Evolutionary conservation across 2,888 invertebrate genomes (phyloP).

Genomic region (Leucozona laternaria): DNA sequence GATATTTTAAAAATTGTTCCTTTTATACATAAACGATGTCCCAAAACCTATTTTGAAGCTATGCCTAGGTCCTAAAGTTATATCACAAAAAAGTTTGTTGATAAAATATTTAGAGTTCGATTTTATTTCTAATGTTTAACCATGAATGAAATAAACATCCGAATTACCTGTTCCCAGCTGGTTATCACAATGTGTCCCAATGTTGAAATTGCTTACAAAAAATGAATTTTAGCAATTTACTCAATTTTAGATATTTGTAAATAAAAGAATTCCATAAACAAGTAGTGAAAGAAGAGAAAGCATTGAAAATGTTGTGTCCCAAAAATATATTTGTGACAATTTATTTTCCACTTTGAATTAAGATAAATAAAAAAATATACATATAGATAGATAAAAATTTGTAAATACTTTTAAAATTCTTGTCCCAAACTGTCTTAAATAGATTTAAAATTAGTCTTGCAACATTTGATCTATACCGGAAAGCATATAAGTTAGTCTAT

Average conservation of each 20-base stretch:
- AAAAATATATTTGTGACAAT: not conserved
- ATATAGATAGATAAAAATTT: not conserved
- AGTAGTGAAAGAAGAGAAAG: rapidly evolving
- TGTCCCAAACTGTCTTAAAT: not conserved
- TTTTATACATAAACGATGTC: no score
- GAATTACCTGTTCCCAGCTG: no score
- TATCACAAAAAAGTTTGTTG: no score
- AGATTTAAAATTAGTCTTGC: not conserved
- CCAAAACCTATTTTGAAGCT: no score
- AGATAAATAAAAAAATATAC: not conserved
- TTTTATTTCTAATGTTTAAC: no score
- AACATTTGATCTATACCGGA: not conserved
- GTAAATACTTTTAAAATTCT: not conserved
- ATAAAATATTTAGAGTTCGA: no score
- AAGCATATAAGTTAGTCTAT: not conserved
- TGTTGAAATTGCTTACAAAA: not conserved
- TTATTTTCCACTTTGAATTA: not conserved
- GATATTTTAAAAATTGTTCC: no score
- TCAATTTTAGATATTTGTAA: not conserved
- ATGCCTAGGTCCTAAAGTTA: no score
- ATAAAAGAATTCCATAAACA: not conserved
- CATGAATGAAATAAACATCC: no score
- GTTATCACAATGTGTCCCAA: not conserved
- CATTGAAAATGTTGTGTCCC: not conserved
- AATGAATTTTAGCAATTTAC: no score